Base-by-base conservation (phyloP, 1,140 invertebrate species). In the Drusus annulatus region DNA sequence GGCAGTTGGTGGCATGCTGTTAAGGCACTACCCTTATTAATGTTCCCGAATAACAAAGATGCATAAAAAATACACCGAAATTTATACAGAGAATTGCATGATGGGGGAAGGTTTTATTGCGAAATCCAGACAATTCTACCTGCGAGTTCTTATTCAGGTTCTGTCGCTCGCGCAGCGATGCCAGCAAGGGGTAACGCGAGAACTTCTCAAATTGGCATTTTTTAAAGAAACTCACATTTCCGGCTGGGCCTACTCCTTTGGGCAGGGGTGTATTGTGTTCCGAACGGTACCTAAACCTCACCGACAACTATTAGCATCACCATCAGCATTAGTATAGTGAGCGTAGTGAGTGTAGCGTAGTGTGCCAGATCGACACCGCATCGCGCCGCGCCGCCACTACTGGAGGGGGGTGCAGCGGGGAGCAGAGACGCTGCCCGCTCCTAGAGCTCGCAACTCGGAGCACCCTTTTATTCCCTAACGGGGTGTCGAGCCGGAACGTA, bases 1-100 rank as follows among this genome's bases (percentile, higher is more conserved):
- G 81, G 81, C 81, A 83, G 81, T 83, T 83, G 81, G 81, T 80
- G 78, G 81, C 81, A 76, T 83, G 81, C 81, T 83, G 81, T 83
- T 83, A 65, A 78, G 62, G 60, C 60, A 78, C 78, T 79, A 81
- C 76, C 76, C 76, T 78, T 78, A 78, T 78, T 78, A 78, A 78
- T 79, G 69, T 62, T 76, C 75, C 65, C 65, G 76, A 80, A 80
- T 80, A 82, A 83, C 81, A 83, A 83, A 82, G 76, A 80, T 76
- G 58, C 69, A 60, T 69, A 74, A 80, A 83, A 83, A 78, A 78
- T 68, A 23, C 56, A 81, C 76, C 63, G 52, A 82, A 82, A 80
- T 79, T 80, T 77, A 81, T 77, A 76, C 78, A 76, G 60, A 79
- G 75, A 78, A 78, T 81, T 28, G 73, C 78, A 58, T 79, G 68